phyloP scores from a whole-genome alignment of 2,797 vertebrate genomes.

The Catostomus latipinnis region DNA sequence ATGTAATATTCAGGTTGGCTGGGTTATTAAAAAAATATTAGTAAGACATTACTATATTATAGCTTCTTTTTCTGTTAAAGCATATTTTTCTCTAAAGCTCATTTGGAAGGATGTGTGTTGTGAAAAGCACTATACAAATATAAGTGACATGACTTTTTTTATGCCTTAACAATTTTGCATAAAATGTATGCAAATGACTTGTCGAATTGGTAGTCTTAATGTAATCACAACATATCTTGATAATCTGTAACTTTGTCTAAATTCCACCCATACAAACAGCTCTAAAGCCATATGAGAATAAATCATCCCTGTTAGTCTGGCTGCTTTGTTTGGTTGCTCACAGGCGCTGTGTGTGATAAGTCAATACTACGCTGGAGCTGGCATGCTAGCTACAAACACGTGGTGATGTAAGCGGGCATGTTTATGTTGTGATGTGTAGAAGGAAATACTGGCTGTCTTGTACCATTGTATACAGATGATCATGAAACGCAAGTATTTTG shows the following conservation, averaged over 20 bases:
- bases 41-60: too few species aligned
- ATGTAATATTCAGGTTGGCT: too few species aligned
- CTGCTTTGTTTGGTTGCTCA: slow-evolving; percentile 55
- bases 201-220: not conserved
- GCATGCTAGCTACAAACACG: slow-evolving; percentile 27
- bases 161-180: slow-evolving; percentile 15
- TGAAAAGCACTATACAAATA: too few species aligned
- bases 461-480: not conserved
- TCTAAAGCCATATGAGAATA: slow-evolving; percentile 53
- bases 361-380: slow-evolving; percentile 35
- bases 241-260: slow-evolving; percentile 14
- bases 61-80: too few species aligned
- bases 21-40: too few species aligned
- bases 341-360: slow-evolving; percentile 34
- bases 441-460: not conserved
- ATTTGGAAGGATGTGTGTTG: too few species aligned
- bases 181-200: slow-evolving; percentile 39
- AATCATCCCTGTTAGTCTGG: slow-evolving; percentile 58
- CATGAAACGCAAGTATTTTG: not conserved
- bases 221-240: slow-evolving; percentile 40
- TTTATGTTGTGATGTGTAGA: slow-evolving; percentile 27
- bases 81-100: too few species aligned
- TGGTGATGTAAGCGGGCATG: not conserved
- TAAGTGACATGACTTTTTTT: not conserved
- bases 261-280: not conserved